Evolutionary conservation across 2,797 vertebrate species (phyloP), one percentile per base, ranked within the genome.

Genomic region (Leptodactylus fallax): DNA sequence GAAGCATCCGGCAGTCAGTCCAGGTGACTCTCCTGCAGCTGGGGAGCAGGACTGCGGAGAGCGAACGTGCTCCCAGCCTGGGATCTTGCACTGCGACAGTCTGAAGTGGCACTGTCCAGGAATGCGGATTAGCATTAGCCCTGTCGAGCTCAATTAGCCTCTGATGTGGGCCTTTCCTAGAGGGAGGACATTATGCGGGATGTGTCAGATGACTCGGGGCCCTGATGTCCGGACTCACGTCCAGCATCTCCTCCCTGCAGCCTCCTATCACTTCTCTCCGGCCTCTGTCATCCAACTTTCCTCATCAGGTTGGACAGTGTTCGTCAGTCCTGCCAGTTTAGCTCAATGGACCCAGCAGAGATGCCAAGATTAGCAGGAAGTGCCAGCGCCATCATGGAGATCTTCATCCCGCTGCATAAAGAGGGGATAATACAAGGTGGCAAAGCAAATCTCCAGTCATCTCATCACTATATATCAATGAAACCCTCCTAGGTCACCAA

Each of bases 171-270:
- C 83, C 47, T 25, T 63, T 85, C 72, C 83, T 78, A 19, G 58
- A 63, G 83, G 83, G 83, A 65, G 56, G 10, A 61, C 58, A 85
- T 85, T 77, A 85, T 77, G 58, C 83, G 23, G 69, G 72, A 85
- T 65, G 83, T 77, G 83, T 85, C 72, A 77, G 83, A 25, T 49
- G 36, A 19, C 72, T 63, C n/a, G 0, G 6, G 83, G 83, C 36
- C 23, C 58, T 25, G 25, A 21, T 79, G 36, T 36, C 53, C 78
- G 16, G 53, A 45, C 80, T 8, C 67, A 13, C 21, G 45, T 61
- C 49, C 36, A 17, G 49, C 16, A 23, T 36, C 71, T 47, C 71
- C 3, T 56, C 69, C 56, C 55, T 19, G 55, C 47, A 53, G 49
- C 49, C 45, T 77, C 56, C 83, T 74, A 74, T 74, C 67, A 45